Percentiles rank a stretch among this genome's conserved stretches.
These are phyloP conservation scores for Orius insidiosus DNA, from an alignment of 1,140 invertebrate genomes.

Conservation along the genomic window DNA sequence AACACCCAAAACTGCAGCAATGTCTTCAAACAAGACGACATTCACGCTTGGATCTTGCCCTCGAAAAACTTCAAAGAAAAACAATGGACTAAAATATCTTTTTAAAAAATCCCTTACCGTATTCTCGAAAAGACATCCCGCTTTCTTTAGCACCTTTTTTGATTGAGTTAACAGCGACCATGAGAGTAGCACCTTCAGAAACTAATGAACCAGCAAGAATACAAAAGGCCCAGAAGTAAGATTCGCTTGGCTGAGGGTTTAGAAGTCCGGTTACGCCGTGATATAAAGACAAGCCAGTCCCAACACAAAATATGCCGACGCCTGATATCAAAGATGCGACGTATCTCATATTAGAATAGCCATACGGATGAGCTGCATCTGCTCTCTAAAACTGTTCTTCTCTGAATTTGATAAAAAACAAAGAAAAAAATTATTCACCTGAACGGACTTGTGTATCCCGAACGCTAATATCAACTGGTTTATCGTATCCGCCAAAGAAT, in stretches of 20 bases:
- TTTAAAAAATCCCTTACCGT: too few relatives aligned
- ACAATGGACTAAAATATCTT: too few relatives aligned
- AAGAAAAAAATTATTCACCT: too few relatives aligned
- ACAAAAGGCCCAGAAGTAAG: conserved; percentile 79
- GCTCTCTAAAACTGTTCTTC: too few relatives aligned
- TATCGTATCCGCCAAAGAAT: conserved; percentile 88
- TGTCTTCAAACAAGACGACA: conserved; percentile 91
- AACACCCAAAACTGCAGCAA: conserved; percentile 87
- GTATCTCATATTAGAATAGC: conserved; percentile 92
- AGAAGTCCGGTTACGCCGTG: conserved; percentile 83
- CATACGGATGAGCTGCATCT: conserved; percentile 79
- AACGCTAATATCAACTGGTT: conserved; percentile 91
- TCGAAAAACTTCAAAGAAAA: too few relatives aligned
- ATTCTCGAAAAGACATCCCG: conserved; percentile 60
- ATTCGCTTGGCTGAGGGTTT: conserved; percentile 54
- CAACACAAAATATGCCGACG: conserved; percentile 94
- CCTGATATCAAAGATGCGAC: conserved; percentile 94
- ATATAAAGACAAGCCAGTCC: conserved; percentile 86
- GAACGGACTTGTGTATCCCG: conserved; percentile 88
- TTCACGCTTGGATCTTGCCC: conserved; percentile 88
- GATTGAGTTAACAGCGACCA: conserved; percentile 79
- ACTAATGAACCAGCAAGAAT: conserved; percentile 75
- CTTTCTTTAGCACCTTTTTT: conserved; percentile 60
- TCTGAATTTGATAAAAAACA: too few relatives aligned
- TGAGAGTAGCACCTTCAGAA: conserved; percentile 80